Evolutionary conservation across 2,113 vertebrate genomes (phyloP).

Genomic region (Colinus virginianus): DNA sequence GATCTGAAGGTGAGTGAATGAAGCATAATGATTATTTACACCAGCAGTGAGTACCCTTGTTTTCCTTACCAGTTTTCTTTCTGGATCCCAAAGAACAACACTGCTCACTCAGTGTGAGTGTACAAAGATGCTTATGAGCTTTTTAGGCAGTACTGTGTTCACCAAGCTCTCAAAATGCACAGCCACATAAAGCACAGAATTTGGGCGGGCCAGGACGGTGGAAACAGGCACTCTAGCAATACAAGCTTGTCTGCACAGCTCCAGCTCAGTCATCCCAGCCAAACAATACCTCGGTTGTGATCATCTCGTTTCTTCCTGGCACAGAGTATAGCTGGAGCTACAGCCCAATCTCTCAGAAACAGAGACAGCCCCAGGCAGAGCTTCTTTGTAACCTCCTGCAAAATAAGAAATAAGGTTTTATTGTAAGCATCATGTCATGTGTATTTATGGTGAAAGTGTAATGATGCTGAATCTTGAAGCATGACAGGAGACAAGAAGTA

Average conservation of each 20-base stretch:
- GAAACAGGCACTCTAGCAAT: neutral
- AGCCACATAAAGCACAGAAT: neutral
- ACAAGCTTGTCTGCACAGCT: neutral
- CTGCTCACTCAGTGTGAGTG: neutral
- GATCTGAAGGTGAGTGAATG: neutral
- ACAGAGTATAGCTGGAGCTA: neutral
- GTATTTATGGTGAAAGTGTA: neutral
- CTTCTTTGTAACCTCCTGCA: neutral
- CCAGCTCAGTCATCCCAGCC: neutral
- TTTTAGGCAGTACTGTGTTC: neutral
- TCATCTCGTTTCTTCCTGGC: neutral
- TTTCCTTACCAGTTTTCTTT: neutral
- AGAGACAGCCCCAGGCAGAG: neutral
- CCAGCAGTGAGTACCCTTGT: neutral
- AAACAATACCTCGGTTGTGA: fast-evolving
- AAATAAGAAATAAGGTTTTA: neutral
- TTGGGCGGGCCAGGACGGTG: neutral
- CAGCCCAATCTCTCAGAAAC: neutral
- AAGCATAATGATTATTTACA: neutral
- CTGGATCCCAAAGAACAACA: neutral
- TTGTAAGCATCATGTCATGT: neutral
- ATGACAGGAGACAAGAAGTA: neutral
- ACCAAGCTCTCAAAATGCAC: neutral
- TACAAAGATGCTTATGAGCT: neutral
- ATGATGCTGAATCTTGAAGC: neutral